Conservation (phyloP, 2,797 vertebrate genomes). For the Ciconia nigra region DNA sequence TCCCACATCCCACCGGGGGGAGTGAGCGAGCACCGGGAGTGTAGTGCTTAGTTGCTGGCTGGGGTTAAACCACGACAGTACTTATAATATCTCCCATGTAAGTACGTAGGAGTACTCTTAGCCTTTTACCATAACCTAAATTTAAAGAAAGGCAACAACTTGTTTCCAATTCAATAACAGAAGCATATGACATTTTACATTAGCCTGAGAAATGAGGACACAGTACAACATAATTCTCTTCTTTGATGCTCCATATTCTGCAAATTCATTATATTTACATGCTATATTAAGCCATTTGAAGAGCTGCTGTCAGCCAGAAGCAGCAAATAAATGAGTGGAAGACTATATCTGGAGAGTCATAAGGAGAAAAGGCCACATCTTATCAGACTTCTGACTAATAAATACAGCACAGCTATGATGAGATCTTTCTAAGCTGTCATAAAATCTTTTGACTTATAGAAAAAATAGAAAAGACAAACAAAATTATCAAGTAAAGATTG, state of each 20-base stretch:
- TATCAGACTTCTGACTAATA: not conserved
- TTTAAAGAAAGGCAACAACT: slow-evolving; percentile 21
- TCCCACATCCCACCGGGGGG: too few species aligned
- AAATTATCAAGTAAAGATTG: not conserved
- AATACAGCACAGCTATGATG: not conserved
- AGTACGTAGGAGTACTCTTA: slow-evolving; percentile 2
- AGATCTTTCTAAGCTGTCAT: not conserved
- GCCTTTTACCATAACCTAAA: slow-evolving; percentile 34
- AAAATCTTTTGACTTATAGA: not conserved
- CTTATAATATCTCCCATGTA: not conserved
- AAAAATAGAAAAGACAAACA: not conserved
- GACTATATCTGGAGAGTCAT: not conserved
- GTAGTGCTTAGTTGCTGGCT: too few species aligned
- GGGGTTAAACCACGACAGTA: too few species aligned
- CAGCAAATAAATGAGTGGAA: not conserved
- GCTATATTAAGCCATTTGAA: not conserved
- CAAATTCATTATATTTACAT: not conserved
- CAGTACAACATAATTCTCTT: not conserved
- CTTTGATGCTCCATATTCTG: not conserved
- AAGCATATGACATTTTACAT: not conserved
- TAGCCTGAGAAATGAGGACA: not conserved
- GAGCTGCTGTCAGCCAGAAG: not conserved
- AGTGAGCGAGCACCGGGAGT: too few species aligned
- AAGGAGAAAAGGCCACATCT: not conserved
- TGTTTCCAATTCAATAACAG: slow-evolving; percentile 2